A percentile compares a stretch with the other conserved stretches of the same genome.
phyloP scores from a whole-genome alignment of 2,888 invertebrate genomes.

The Meganola albula region DNA sequence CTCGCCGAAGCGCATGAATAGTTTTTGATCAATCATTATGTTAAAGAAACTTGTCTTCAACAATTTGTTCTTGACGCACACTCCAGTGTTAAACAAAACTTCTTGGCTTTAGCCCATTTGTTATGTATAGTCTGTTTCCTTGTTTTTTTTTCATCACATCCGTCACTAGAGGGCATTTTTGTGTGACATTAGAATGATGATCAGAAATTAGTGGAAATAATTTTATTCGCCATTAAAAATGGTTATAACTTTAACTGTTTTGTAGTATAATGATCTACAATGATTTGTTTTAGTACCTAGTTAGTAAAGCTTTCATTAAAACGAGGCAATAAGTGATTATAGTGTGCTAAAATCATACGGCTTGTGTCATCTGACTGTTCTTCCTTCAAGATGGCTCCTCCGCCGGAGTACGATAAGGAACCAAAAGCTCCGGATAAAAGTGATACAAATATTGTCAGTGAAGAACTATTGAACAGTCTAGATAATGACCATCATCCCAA shows the following conservation, averaged over 20 bases:
- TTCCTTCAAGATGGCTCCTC: constrained; percentile 86
- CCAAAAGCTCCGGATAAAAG: constrained; percentile 86
- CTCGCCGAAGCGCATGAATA: too few species aligned
- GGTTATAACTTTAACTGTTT: constrained; percentile 60
- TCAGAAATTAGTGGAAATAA: constrained; percentile 68
- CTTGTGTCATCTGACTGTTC: constrained; percentile 78
- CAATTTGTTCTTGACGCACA: too few species aligned
- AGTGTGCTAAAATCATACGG: constrained; percentile 73
- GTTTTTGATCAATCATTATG: too few species aligned
- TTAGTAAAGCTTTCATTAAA: constrained; percentile 45
- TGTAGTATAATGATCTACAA: constrained; percentile 50
- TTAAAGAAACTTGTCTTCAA: too few species aligned
- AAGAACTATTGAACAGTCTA: constrained; percentile 66
- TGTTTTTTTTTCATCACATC: too few species aligned
- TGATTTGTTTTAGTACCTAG: constrained; percentile 60
- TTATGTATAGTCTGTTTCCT: too few species aligned
- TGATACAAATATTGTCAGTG: constrained; percentile 54
- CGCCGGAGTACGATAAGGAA: constrained; percentile 86
- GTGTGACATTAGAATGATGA: constrained; percentile 66
- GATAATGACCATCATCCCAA: constrained; percentile 59
- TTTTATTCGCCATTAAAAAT: constrained; percentile 54
- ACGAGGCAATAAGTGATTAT: constrained; percentile 55
- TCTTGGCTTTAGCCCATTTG: too few species aligned
- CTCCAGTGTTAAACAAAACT: too few species aligned
- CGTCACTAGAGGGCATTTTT: constrained; percentile 40